Conservation (phyloP, 2,888 invertebrate genomes). For the Lepidonotus clava region DNA sequence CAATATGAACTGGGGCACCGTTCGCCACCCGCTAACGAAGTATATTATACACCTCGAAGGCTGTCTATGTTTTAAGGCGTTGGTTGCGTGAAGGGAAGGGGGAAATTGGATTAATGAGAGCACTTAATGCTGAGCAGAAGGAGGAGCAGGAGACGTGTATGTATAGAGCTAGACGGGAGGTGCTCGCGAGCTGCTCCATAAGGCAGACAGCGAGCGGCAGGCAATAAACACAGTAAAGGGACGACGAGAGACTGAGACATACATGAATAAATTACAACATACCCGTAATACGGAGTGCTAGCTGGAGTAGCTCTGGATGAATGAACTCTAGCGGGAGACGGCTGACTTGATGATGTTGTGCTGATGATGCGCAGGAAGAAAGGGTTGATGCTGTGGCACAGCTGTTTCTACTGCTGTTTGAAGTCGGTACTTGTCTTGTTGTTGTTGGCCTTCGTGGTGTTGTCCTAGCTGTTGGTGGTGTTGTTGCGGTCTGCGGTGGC, state of each 20-base stretch:
- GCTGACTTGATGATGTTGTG: neutral
- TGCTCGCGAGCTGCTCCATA: neutral
- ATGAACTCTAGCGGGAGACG: conserved; percentile 4
- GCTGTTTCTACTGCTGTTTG: neutral
- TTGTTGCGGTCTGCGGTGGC: neutral
- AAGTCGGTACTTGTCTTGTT: too few species aligned
- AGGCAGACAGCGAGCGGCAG: neutral
- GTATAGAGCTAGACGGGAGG: conserved; percentile 37
- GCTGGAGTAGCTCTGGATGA: conserved; percentile 32
- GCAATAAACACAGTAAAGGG: conserved; percentile 10
- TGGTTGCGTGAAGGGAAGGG: neutral
- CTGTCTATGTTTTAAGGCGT: conserved; percentile 31
- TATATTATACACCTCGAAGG: conserved; percentile 19
- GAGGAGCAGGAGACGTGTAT: neutral
- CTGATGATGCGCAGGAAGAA: neutral
- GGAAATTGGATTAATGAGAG: conserved; percentile 38
- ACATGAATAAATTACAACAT: conserved; percentile 53
- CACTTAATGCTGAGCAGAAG: neutral
- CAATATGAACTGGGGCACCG: conserved; percentile 1
- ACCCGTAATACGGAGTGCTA: conserved; percentile 34
- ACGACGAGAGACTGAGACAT: conserved; percentile 45
- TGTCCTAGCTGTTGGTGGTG: conserved; percentile 7
- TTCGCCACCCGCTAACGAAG: conserved; percentile 34
- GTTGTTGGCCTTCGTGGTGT: neutral
- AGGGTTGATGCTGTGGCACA: too few species aligned